Base-by-base conservation (phyloP, 2,888 invertebrate genomes). In the Oscheius myriophilus region DNA sequence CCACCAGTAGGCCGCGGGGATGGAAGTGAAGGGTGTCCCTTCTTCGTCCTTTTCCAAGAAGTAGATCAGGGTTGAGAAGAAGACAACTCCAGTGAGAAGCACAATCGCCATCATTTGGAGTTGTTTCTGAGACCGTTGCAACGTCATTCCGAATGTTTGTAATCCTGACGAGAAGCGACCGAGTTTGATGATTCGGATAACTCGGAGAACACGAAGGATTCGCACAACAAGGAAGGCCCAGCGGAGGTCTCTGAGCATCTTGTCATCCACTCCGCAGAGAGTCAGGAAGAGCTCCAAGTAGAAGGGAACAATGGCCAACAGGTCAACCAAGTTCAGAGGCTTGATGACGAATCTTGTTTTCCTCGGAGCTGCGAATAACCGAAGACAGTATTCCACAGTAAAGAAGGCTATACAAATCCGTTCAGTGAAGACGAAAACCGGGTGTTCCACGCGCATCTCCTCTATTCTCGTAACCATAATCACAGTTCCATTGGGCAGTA, bases 1-100 rank as follows among this genome's bases (percentile, higher is more conserved):
- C 85, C 85, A 85, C 86, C 86, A 86, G 64, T 84, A 86, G 9
- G 84, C 86, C 3, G 86, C 85, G n/a, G 86, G 86, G 51, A 86
- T 86, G 68, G 78, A 78, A n/a, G 82, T 84, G 64, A 86, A 86
- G 16, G 84, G 84, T 7, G 86, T 84, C 45, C 79, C 75, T 14
- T 80, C 81, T 67, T 86, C 86, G 70, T 86, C 86, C 64, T 86
- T 86, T 69, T 86, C 86, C 71, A 86, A 69, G 71, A 86, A 86
- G 62, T 84, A 84, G 59, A 86, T 83, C 86, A 86, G 84, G 11
- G 86, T 86, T 52, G 83, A 81, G 77, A 86, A 86, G 81, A 86
- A 86, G 26, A 86, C 84, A 23, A 86, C 84, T 58, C 85, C 86
- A 7, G 86, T 86, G 14, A 83, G 59, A 67, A 86, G 70, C n/a